These are phyloP conservation scores for Erannis defoliaria DNA, from an alignment of 2,888 invertebrate genomes.

Conservation along the genomic window DNA sequence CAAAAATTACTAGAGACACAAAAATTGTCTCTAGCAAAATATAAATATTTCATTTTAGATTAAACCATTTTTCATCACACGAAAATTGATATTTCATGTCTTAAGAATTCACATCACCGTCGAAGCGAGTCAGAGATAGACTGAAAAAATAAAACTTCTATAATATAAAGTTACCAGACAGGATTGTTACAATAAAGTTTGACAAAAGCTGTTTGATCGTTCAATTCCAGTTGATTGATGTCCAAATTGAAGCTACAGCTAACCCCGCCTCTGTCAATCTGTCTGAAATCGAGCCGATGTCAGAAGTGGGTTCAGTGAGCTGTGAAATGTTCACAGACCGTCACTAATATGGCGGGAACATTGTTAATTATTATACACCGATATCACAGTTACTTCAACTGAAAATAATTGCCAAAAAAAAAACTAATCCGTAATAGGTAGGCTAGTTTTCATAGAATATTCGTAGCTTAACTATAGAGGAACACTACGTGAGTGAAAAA, in stretches of 20 bases:
- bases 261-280: conserved; percentile 32
- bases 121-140: not conserved
- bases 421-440: too few relatives aligned
- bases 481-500: too few relatives aligned
- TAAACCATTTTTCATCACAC: conserved; percentile 5
- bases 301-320: conserved; percentile 27
- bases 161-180: conserved; percentile 37
- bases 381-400: conserved; percentile 1
- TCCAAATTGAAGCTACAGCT: conserved; percentile 33
- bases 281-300: conserved; percentile 26
- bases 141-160: conserved; percentile 20
- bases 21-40: conserved; percentile 1
- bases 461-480: too few relatives aligned
- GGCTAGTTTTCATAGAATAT: too few relatives aligned
- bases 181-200: conserved; percentile 33
- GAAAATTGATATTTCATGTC: conserved; percentile 6
- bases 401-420: too few relatives aligned
- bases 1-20: not conserved
- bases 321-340: conserved; percentile 30
- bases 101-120: conserved; percentile 7
- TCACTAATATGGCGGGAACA: conserved; percentile 28
- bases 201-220: conserved; percentile 36
- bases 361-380: conserved; percentile 24
- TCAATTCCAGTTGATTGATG: conserved; percentile 41
- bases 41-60: conserved; percentile 4